These are phyloP conservation scores for Sarcophaga peregrina DNA, from an alignment of 1,140 invertebrate genomes.

Conservation along the genomic window DNA sequence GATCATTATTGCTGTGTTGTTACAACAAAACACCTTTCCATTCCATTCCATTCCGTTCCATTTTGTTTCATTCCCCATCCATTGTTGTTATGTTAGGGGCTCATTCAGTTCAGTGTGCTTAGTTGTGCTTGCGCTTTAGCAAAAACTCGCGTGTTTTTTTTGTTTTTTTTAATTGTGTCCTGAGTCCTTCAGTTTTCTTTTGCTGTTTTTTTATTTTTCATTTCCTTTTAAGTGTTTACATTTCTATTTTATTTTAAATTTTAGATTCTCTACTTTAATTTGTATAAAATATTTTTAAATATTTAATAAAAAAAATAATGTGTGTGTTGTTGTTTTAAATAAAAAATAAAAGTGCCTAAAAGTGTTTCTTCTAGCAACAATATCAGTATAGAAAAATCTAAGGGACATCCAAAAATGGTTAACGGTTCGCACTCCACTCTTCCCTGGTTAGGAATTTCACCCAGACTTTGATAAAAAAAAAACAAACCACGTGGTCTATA, in stretches of 20 bases:
- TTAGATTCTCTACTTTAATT: not conserved
- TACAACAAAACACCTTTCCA: not conserved
- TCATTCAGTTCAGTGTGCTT: conserved; percentile 37
- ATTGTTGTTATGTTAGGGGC: not conserved
- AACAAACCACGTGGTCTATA: too few species aligned
- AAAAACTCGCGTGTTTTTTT: not conserved
- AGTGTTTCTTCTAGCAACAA: too few species aligned
- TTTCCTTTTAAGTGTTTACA: conserved; percentile 16
- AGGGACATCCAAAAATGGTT: too few species aligned
- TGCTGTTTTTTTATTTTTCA: not conserved
- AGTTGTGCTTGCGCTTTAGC: not conserved
- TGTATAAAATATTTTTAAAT: not conserved
- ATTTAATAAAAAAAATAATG: conserved; percentile 34
- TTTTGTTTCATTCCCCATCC: too few species aligned
- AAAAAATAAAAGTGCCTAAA: not conserved
- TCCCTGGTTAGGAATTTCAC: too few species aligned
- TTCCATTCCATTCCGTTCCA: not conserved
- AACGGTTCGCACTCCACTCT: too few species aligned
- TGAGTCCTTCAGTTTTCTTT: not conserved
- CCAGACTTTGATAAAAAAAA: too few species aligned
- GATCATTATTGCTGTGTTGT: not conserved
- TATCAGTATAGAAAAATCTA: too few species aligned
- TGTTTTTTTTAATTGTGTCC: conserved; percentile 7
- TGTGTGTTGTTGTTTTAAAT: conserved; percentile 39
- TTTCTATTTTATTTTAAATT: conserved; percentile 7